Percentiles rank a stretch among this genome's conserved stretches.
Evolutionary conservation across 2,888 invertebrate genomes (phyloP).

Genomic region (Rambutsinella grinnellia): DNA sequence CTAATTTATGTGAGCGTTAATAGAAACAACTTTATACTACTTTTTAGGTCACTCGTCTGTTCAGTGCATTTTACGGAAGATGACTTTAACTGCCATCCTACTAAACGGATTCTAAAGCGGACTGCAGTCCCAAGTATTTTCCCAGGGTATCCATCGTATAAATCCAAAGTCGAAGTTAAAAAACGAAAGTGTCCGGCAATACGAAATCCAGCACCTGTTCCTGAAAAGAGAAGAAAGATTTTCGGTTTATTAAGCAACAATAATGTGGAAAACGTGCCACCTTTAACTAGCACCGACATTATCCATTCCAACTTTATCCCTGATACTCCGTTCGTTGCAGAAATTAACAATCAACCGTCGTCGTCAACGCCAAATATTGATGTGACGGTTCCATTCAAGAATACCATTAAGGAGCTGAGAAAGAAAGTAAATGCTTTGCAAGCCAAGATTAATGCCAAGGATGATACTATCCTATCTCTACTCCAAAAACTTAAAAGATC

Average conservation of each 20-base stretch:
- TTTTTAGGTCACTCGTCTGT: constrained; percentile 13
- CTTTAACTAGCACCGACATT: no score
- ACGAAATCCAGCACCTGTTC: background rate
- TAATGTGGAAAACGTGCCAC: no score
- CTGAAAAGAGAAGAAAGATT: no score
- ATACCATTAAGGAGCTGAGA: background rate
- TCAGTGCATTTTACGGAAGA: constrained; percentile 3
- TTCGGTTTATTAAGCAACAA: no score
- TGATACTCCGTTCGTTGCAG: no score
- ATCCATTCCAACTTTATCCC: no score
- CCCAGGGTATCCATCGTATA: constrained; percentile 15
- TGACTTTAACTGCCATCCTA: background rate
- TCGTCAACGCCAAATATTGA: no score
- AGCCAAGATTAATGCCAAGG: no score
- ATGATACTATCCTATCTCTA: no score
- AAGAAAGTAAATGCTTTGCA: background rate
- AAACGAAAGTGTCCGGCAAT: constrained; percentile 6
- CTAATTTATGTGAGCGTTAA: background rate
- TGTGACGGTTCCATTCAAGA: background rate
- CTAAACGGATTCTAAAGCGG: constrained; percentile 7
- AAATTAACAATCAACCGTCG: no score
- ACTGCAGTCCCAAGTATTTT: constrained; percentile 18
- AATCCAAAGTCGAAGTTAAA: background rate
- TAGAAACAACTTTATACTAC: background rate
- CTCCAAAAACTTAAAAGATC: background rate